phyloP scores from a whole-genome alignment of 2,888 invertebrate genomes.

The Chloroclystis v-ata region DNA sequence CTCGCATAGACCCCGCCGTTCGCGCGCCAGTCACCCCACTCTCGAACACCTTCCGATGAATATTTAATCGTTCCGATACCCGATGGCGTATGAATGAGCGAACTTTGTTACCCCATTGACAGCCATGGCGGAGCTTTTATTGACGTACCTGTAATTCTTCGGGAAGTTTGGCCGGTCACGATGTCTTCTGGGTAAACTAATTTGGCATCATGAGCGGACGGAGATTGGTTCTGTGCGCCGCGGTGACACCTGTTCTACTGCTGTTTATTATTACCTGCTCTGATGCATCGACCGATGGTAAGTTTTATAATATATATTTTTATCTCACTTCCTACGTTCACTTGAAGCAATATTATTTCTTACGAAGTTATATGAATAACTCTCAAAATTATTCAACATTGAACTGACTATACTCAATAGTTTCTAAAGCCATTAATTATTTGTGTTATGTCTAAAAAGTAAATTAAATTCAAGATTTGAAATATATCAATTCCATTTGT shows the following conservation, averaged over 20 bases:
- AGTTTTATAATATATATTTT: conserved; percentile 33
- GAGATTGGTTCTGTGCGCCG: conserved; percentile 51
- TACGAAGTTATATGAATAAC: too few relatives aligned
- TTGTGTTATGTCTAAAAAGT: too few relatives aligned
- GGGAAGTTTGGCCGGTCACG: conserved; percentile 55
- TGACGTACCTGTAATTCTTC: conserved; percentile 50
- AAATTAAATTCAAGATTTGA: too few relatives aligned
- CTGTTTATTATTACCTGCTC: conserved; percentile 52
- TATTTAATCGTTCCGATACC: conserved; percentile 65
- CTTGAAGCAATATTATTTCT: background rate
- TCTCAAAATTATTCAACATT: too few relatives aligned
- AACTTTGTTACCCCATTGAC: conserved; percentile 50
- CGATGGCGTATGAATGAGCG: conserved; percentile 63
- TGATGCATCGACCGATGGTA: conserved; percentile 62
- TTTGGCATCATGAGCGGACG: conserved; percentile 57
- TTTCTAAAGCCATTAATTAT: too few relatives aligned
- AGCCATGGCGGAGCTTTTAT: conserved; percentile 54
- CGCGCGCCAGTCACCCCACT: conserved; percentile 39
- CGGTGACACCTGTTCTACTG: conserved; percentile 48
- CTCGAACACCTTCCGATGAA: conserved; percentile 59
- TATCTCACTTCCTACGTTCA: background rate
- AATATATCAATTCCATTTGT: too few relatives aligned
- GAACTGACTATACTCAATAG: too few relatives aligned
- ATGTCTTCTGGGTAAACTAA: conserved; percentile 61
- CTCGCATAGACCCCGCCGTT: conserved; percentile 43